These are phyloP conservation scores for Ondatra zibethicus DNA, from an alignment of 2,113 vertebrate genomes.

Conservation along the genomic window DNA sequence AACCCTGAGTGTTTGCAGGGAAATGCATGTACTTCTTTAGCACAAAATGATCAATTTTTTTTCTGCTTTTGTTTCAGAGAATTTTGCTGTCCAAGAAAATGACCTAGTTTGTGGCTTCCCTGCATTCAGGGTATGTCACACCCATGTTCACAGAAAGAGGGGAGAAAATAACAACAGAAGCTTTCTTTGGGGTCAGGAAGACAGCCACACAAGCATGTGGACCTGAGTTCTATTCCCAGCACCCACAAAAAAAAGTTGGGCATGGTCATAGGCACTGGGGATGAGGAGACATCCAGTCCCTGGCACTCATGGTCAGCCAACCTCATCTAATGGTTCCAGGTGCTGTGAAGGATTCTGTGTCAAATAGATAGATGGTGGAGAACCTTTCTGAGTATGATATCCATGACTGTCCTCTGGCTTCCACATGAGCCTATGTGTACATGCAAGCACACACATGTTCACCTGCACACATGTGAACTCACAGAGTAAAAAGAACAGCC, in stretches of 20 bases:
- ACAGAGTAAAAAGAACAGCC: background rate
- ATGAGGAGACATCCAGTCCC: background rate
- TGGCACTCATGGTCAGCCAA: background rate
- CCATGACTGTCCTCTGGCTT: too few relatives aligned
- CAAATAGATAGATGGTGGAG: background rate
- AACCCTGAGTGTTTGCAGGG: background rate
- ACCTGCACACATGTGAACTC: background rate
- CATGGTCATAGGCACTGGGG: background rate
- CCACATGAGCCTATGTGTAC: too few relatives aligned
- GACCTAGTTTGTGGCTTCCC: constrained; percentile 64
- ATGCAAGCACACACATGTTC: background rate
- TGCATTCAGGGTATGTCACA: constrained; percentile 60
- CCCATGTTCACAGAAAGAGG: constrained; percentile 40
- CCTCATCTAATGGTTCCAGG: background rate
- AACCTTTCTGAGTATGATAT: background rate
- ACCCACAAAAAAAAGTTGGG: too few relatives aligned
- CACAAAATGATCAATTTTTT: constrained; percentile 58
- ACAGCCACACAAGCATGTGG: background rate
- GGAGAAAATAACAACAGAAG: constrained; percentile 63
- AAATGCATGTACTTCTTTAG: background rate
- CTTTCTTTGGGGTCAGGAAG: background rate
- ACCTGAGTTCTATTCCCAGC: background rate
- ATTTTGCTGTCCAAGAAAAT: constrained; percentile 70
- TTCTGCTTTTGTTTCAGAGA: constrained; percentile 71
- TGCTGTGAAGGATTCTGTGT: background rate